Evolutionary conservation across 2,113 vertebrate species (phyloP).

Genomic region (Lathamus discolor): DNA sequence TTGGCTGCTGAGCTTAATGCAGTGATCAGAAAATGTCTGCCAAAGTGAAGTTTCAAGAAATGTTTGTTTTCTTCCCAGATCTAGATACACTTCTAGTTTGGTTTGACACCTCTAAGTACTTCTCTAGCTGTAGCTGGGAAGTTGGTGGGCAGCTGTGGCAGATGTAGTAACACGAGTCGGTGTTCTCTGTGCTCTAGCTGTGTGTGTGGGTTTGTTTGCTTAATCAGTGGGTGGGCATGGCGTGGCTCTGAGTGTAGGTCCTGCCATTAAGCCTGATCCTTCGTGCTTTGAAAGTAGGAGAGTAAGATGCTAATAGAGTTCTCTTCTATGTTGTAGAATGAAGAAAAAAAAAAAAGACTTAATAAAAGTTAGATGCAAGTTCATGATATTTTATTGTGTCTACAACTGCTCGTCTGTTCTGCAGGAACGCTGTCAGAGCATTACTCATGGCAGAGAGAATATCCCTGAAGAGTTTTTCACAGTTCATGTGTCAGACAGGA

Average conservation of each 20-base stretch:
- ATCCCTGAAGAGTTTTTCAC: conserved; percentile 53
- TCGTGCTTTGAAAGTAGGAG: background rate
- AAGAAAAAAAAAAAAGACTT: background rate
- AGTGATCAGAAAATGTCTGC: background rate
- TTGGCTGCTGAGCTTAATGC: conserved; percentile 2
- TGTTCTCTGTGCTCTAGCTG: background rate
- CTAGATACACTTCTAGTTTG: background rate
- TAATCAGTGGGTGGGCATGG: background rate
- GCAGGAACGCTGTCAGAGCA: background rate
- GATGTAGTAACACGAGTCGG: background rate
- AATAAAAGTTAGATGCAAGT: background rate
- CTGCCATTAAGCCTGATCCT: background rate
- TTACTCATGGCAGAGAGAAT: conserved; percentile 12
- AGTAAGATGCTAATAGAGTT: background rate
- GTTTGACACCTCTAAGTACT: background rate
- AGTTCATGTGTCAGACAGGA: conserved; percentile 63
- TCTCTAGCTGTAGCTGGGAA: background rate
- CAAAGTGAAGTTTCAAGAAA: background rate
- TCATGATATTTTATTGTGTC: background rate
- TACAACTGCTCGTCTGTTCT: background rate
- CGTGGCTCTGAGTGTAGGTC: background rate
- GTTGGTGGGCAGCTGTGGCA: background rate
- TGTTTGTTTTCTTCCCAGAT: background rate
- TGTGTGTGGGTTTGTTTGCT: conserved; percentile 10
- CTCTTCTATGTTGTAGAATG: background rate